Evolutionary conservation across 1,140 invertebrate genomes (phyloP), one percentile per base, ranked within the genome.

Genomic region (Ips typographus): DNA sequence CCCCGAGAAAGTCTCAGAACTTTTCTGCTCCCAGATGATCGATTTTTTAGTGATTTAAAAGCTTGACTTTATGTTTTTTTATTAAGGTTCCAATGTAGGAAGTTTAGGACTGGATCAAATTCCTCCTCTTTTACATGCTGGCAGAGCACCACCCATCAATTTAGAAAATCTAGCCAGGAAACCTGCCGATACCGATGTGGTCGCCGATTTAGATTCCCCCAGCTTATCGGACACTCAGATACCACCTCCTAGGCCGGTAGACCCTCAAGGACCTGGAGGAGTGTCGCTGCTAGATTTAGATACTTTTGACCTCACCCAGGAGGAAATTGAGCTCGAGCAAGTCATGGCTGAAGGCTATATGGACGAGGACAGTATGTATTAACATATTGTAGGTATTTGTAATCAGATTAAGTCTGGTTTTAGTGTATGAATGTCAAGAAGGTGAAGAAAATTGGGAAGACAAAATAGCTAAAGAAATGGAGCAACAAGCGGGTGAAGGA

Each of bases 31-130:
- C n/a, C n/a, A n/a, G n/a, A n/a, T n/a, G n/a, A n/a, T 22, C 22
- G 22, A 22, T 22, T 22, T 22, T 22, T 22, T 22, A 22, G 22
- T 22, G 22, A 22, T 22, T 22, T 22, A 22, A 22, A 22, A 22
- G 22, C 22, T 22, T 22, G 22, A 22, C 22, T 22, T 22, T 22
- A 22, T 22, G 22, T 22, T 22, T 22, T 22, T 22, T 41, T 58
- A 43, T 49, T 42, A 36, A 77, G 82, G 47, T 40, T 83, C 82
- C 0, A 74, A 81, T 44, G 79, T 85, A 3, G 83, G 82, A n/a
- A 84, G 83, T 72, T 78, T 85, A 65, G 81, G 80, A 64, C 79
- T 81, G 41, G 80, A 82, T 37, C 81, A 83, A 63, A 65, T 84
- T 37, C 83, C 83, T 1, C 78, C 78, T 4, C 79, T 83, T 40